Base-by-base conservation (phyloP, 2,113 vertebrate genomes). In the Thymallus thymallus region DNA sequence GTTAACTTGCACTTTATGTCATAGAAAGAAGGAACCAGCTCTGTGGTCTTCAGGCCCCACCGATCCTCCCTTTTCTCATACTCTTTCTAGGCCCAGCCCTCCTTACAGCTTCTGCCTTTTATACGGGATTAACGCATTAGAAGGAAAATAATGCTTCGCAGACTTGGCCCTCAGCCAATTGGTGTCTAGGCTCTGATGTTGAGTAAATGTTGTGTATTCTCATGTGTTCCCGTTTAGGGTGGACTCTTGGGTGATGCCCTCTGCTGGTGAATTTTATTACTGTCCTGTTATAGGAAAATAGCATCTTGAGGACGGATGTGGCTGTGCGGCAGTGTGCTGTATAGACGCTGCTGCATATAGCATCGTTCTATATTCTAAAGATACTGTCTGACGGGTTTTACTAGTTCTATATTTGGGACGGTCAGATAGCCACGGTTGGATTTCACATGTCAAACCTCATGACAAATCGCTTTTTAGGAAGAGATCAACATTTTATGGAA, bases 371-470 rank as follows among this genome's bases (percentile, higher is more conserved):
- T 41, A 41, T 41, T 41, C 26, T 26, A 26, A 26, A 26, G 1
- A 26, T 26, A 26, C 2, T 26, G 26, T 26, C 26, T 26, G 26
- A 26, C 2, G 26, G 26, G 26, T 26, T 26, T 26, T 26, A 1
- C 26, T 26, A 26, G 26, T 26, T 26, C 35, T 41, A 41, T 41
- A 41, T 41, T 41, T 86, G 78, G 79, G 18, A 55, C 13, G 14
- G 18, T 18, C 51, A 55, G 51, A 20, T 20, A 16, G 1, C 13
- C 45, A 13, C 45, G 1, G 45, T 1, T 46, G 26, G 26, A 26
- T 2, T 26, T 3, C 60, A 24, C 60, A 7, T n/a, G n/a, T 62
- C 10, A 24, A 62, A 9, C 55, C 18, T 3, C 60, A 26, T 76
- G 62, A 60, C 22, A 51, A 35, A 46, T 14, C 1, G 14, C 30